Evolutionary conservation across 2,888 invertebrate genomes (phyloP).

Genomic region (Encarsia formosa): DNA sequence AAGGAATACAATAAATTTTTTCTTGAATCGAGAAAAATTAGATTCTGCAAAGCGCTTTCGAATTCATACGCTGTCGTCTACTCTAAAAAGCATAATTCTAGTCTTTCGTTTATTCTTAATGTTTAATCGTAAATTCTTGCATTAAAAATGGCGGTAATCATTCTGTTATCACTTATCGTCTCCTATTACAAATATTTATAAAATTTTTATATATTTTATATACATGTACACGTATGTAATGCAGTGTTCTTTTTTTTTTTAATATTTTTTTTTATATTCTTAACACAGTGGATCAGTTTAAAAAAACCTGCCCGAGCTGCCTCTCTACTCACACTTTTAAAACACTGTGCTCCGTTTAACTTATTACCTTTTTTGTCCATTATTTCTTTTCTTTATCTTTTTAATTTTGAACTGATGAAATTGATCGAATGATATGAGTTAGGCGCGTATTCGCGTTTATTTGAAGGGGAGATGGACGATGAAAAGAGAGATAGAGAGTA

Average conservation of each 20-base stretch:
- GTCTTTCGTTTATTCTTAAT: conserved; percentile 24
- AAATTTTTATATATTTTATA: conserved; percentile 39
- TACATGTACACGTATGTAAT: conserved; percentile 45
- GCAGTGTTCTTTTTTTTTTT: conserved; percentile 26
- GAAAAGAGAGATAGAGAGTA: conserved; percentile 9
- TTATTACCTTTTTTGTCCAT: conserved; percentile 13
- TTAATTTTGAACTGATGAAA: conserved; percentile 16
- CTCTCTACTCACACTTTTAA: conserved; percentile 36
- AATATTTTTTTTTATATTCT: conserved; percentile 16
- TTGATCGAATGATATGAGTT: conserved; percentile 14
- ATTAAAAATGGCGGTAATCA: conserved; percentile 24
- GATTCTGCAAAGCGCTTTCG: conserved; percentile 9
- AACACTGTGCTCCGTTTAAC: conserved; percentile 26
- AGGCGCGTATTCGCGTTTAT: conserved; percentile 5
- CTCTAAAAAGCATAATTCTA: conserved; percentile 26
- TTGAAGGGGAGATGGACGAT: conserved; percentile 8
- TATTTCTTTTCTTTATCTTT: conserved; percentile 8
- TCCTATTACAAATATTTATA: conserved; percentile 32
- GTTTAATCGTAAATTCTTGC: conserved; percentile 25
- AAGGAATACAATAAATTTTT: conserved; percentile 4
- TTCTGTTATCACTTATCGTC: conserved; percentile 25
- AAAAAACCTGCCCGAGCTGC: conserved; percentile 50
- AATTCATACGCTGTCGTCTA: conserved; percentile 16
- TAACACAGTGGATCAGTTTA: conserved; percentile 44
- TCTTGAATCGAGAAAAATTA: conserved; percentile 4